These are phyloP conservation scores for Trichopoda pennipes DNA, from an alignment of 2,888 invertebrate species.

Conservation along the genomic window DNA sequence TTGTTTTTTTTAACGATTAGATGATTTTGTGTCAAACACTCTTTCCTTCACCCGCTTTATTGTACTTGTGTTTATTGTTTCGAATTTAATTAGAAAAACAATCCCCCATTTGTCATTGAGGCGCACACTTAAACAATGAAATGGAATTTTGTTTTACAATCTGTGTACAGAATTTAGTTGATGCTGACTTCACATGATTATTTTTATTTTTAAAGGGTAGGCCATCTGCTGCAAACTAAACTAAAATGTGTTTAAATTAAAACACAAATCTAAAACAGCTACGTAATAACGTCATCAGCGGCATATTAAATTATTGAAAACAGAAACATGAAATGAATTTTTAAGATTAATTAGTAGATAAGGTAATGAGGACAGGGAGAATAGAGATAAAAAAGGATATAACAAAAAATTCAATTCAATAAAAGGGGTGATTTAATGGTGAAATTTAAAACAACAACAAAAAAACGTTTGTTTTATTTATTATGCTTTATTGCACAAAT, in stretches of 20 bases:
- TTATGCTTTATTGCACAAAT: too few relatives aligned
- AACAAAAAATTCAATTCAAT: too few relatives aligned
- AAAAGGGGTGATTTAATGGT: too few relatives aligned
- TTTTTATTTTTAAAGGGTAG: constrained; percentile 29
- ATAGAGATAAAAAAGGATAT: not conserved
- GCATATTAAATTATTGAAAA: not conserved
- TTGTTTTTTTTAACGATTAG: too few relatives aligned
- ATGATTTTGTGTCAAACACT: too few relatives aligned
- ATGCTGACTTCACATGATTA: not conserved
- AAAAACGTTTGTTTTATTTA: too few relatives aligned
- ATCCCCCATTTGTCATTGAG: constrained; percentile 17
- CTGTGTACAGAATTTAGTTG: not conserved
- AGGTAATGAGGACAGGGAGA: too few relatives aligned
- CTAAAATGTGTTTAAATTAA: not conserved
- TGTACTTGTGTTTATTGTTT: not conserved
- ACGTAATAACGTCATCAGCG: not conserved
- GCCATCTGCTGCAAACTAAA: constrained; percentile 14
- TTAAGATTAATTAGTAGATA: not conserved
- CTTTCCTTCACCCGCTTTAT: too few relatives aligned
- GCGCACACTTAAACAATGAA: constrained; percentile 14
- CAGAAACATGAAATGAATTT: not conserved
- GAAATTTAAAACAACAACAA: too few relatives aligned
- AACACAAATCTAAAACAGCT: too few relatives aligned
- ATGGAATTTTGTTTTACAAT: constrained; percentile 16
- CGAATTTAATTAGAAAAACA: constrained; percentile 4